Evolutionary conservation across 2,113 vertebrate species (phyloP).

Genomic region (Dascyllus trimaculatus): DNA sequence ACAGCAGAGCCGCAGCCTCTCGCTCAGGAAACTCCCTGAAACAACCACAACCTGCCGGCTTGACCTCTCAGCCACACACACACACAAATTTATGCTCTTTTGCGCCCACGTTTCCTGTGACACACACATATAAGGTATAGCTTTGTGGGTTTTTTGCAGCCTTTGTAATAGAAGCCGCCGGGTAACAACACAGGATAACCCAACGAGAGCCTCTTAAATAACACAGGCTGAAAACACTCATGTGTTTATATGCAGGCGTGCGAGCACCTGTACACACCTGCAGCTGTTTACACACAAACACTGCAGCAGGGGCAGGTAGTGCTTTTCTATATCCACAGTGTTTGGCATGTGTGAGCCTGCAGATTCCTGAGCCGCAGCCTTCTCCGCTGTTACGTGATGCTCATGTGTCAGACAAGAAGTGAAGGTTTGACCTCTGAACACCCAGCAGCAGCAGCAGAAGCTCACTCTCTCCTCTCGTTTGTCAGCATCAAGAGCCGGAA

Average conservation of each 20-base stretch:
- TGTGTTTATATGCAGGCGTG: background rate
- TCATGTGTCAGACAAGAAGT: constrained; percentile 40
- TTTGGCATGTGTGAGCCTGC: too few species aligned
- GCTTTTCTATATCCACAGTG: background rate
- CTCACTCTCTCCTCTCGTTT: constrained; percentile 66
- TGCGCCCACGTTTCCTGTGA: constrained; percentile 1
- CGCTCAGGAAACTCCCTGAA: constrained; percentile 66
- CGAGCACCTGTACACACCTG: background rate
- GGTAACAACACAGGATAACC: constrained; percentile 6
- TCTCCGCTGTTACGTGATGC: background rate
- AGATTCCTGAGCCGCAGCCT: background rate
- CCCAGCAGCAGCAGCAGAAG: constrained; percentile 4
- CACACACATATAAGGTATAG: background rate
- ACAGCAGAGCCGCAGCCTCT: constrained; percentile 69
- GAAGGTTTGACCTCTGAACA: constrained; percentile 60
- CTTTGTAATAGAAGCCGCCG: too few species aligned
- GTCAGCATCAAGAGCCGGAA: constrained; percentile 66
- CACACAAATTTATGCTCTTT: constrained; percentile 27
- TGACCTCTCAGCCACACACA: constrained; percentile 44
- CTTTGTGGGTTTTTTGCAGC: too few species aligned
- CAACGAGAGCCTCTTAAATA: constrained; percentile 63
- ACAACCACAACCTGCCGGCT: constrained; percentile 66
- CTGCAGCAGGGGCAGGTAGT: background rate
- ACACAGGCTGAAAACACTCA: constrained; percentile 40
- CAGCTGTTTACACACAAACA: background rate